phyloP scores from a whole-genome alignment of 1,140 invertebrate species.

The Caenorhabditis briggsae region DNA sequence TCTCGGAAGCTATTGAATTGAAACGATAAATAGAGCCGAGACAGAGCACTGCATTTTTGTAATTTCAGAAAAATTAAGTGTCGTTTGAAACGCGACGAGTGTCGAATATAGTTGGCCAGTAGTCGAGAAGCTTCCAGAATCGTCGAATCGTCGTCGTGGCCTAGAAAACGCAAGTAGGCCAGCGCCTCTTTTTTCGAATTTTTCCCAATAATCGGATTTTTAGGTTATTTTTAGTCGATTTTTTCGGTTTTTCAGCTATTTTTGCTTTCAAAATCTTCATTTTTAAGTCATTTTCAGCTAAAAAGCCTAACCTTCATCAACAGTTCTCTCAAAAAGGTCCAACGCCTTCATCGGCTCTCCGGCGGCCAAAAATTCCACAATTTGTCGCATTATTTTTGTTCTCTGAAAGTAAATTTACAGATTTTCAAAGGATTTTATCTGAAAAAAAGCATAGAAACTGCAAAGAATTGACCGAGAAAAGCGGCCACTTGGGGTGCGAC shows the following conservation, averaged over 20 bases:
- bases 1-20: constrained; percentile 1
- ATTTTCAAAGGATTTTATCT: background rate
- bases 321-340: background rate
- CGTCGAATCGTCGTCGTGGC: background rate
- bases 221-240: background rate
- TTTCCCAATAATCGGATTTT: background rate
- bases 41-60: background rate
- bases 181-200: background rate
- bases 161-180: too few relatives aligned
- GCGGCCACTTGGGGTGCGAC: too few relatives aligned
- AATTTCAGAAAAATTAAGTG: background rate
- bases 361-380: background rate
- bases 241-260: background rate
- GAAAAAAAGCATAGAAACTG: background rate
- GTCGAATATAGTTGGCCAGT: constrained; percentile 14
- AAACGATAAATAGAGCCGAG: background rate
- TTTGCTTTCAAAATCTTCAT: background rate
- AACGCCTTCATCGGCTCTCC: background rate
- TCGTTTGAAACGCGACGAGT: background rate
- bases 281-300: background rate
- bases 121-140: background rate
- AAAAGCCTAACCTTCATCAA: background rate
- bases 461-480: background rate
- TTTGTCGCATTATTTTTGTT: constrained; percentile 11
- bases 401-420: background rate